Evolutionary conservation across 2,888 invertebrate genomes (phyloP).

Genomic region (Brenthis hecate): DNA sequence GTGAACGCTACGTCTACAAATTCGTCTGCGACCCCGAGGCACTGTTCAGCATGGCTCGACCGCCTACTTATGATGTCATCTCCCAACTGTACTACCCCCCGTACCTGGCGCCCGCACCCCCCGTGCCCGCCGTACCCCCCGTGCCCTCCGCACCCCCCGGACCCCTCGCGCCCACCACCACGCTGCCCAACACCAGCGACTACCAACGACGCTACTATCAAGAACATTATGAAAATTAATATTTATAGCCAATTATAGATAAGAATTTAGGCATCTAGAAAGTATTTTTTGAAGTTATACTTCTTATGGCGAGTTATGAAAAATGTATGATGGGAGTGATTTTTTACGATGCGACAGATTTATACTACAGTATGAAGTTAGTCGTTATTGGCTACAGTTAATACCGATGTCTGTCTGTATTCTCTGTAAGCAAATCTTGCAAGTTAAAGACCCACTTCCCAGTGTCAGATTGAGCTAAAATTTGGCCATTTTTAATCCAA

Average conservation of each 20-base stretch:
- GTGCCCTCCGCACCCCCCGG: conserved; percentile 30
- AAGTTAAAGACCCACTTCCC: no score
- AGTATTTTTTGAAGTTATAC: conserved; percentile 4
- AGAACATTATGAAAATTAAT: conserved; percentile 49
- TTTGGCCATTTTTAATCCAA: no score
- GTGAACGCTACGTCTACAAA: conserved; percentile 97
- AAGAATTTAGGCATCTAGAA: conserved; percentile 2
- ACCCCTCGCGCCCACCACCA: conserved; percentile 13
- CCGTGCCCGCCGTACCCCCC: conserved; percentile 8
- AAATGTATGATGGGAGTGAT: no score
- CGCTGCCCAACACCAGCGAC: conserved; percentile 40
- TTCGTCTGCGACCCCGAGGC: conserved; percentile 98
- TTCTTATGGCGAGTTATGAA: no score
- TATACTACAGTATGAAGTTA: no score
- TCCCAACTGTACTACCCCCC: conserved; percentile 63
- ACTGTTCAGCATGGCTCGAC: conserved; percentile 90
- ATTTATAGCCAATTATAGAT: conserved; percentile 12
- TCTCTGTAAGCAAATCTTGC: no score
- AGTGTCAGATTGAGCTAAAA: no score
- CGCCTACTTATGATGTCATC: conserved; percentile 61
- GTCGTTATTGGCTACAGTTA: no score
- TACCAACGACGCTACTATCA: conserved; percentile 53
- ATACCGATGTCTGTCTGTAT: no score
- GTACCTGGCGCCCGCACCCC: conserved; percentile 48
- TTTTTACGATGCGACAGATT: no score